Percentiles rank a stretch among this genome's conserved stretches.
Evolutionary conservation across 37 sponge, comb jelly and placozoan species (phyloP).

Genomic region (Crambe crambe): DNA sequence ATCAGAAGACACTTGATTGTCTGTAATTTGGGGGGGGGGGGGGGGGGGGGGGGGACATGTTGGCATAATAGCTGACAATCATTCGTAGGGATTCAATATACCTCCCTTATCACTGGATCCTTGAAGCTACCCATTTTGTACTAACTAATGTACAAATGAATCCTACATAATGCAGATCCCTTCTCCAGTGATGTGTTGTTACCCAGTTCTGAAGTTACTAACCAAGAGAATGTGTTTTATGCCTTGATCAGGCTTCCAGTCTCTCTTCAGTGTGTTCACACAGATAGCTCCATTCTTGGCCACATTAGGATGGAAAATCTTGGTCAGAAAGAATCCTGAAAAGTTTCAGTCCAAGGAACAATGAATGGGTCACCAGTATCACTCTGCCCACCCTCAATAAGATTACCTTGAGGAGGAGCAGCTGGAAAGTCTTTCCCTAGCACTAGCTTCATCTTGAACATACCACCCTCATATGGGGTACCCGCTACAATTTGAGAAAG

Average conservation of each 20-base stretch:
- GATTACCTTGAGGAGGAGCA: constrained; percentile 94
- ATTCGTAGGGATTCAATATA: too few relatives aligned
- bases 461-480: constrained; percentile 92
- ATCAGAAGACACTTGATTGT: constrained; percentile 97
- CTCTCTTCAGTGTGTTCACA: constrained; percentile 97
- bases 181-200: too few relatives aligned
- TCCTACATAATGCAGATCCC: too few relatives aligned
- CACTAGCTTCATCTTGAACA: constrained; percentile 90
- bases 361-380: too few relatives aligned
- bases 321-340: constrained; percentile 94
- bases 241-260: constrained; percentile 96
- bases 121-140: too few relatives aligned
- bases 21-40: constrained; percentile 32
- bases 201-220: too few relatives aligned
- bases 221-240: constrained; percentile 94
- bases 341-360: not conserved
- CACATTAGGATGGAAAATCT: constrained; percentile 98
- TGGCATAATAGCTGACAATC: too few relatives aligned
- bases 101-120: not conserved
- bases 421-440: constrained; percentile 93
- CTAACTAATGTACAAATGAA: too few relatives aligned
- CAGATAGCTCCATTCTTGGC: constrained; percentile 97
- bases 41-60: not conserved
- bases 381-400: too few relatives aligned
- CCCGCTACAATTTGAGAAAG: constrained; percentile 52